Conservation (phyloP, 1,140 invertebrate species). For the Pinna nobilis region DNA sequence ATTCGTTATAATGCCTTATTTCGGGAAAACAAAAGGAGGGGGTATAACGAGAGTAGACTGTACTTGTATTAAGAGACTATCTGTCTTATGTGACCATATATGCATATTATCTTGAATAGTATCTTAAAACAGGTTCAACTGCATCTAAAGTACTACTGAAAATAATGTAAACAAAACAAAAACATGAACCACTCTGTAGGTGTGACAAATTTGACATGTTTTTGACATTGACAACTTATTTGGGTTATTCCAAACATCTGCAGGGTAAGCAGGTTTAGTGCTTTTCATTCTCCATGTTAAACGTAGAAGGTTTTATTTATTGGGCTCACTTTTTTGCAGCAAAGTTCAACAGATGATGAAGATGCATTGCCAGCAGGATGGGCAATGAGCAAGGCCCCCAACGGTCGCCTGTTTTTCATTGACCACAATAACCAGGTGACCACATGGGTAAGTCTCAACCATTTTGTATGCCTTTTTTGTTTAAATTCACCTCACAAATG, state of each 20-base stretch:
- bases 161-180: no score
- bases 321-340: slow-evolving; percentile 18
- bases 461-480: background rate
- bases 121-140: no score
- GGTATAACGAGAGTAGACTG: no score
- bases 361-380: slow-evolving; percentile 89
- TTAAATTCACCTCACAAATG: background rate
- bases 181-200: no score
- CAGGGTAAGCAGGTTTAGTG: background rate
- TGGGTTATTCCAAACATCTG: background rate
- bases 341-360: slow-evolving; percentile 48
- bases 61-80: no score
- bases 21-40: no score
- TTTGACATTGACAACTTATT: no score
- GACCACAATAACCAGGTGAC: slow-evolving; percentile 95
- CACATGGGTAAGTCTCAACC: slow-evolving; percentile 82
- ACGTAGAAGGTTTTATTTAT: background rate
- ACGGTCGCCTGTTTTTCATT: slow-evolving; percentile 97
- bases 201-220: no score
- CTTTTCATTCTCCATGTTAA: background rate
- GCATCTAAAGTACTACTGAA: no score
- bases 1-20: no score
- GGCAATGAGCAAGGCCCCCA: slow-evolving; percentile 97
- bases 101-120: no score
- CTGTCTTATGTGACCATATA: no score